Evolutionary conservation across 1,140 invertebrate species (phyloP).

Genomic region (Listronotus bonariensis): DNA sequence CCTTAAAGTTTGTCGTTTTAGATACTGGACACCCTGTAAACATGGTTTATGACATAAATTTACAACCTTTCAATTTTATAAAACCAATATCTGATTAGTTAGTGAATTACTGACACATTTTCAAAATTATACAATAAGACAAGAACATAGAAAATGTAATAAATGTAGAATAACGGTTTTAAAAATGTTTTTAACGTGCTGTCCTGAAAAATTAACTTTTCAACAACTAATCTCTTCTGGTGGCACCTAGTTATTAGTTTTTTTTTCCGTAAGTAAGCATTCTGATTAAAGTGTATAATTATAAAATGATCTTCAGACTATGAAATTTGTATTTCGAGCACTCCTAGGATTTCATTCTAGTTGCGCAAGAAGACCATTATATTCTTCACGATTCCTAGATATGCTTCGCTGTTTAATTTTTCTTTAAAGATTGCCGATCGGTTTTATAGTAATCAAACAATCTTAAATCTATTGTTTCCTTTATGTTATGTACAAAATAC

Average conservation of each 20-base stretch:
- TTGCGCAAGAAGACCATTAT: slow-evolving; percentile 23
- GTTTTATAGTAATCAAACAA: slow-evolving; percentile 13
- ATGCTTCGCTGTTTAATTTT: slow-evolving; percentile 17
- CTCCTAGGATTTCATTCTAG: slow-evolving; percentile 4
- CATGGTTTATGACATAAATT: too few relatives aligned
- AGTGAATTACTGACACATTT: too few relatives aligned
- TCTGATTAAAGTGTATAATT: slow-evolving; percentile 9
- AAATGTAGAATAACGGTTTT: not conserved
- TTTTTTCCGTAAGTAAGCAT: not conserved
- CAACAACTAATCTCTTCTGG: not conserved
- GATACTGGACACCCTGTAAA: too few relatives aligned
- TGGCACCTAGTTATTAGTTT: slow-evolving; percentile 9
- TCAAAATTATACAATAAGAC: too few relatives aligned
- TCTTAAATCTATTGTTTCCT: slow-evolving; percentile 3
- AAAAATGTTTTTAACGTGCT: not conserved
- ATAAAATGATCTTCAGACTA: slow-evolving; percentile 19
- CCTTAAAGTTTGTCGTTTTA: too few relatives aligned
- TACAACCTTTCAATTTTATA: too few relatives aligned
- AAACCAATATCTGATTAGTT: too few relatives aligned
- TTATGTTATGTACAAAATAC: slow-evolving; percentile 13
- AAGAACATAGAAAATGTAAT: too few relatives aligned
- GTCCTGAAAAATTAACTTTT: slow-evolving; percentile 8
- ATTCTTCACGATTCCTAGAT: slow-evolving; percentile 13
- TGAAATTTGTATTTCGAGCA: slow-evolving; percentile 27
- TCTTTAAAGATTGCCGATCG: slow-evolving; percentile 14